Evolutionary conservation across 2,888 invertebrate genomes (phyloP).

Genomic region (Drosophila ochracea): DNA sequence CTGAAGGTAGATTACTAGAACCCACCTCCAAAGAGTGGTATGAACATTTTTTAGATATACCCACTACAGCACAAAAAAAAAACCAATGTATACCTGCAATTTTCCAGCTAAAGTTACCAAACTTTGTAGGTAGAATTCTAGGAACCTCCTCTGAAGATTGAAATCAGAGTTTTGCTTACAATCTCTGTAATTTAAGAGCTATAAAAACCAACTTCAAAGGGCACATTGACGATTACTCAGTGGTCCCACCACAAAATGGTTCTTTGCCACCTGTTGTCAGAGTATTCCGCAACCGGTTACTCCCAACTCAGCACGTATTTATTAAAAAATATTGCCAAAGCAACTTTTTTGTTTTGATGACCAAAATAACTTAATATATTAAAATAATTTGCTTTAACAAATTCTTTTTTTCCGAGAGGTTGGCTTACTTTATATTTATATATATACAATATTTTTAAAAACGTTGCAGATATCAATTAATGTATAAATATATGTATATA

Average conservation of each 20-base stretch:
- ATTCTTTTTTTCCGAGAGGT: background rate
- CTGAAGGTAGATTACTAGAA: background rate
- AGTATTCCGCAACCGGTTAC: background rate
- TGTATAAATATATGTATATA: too few species aligned
- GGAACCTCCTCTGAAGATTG: too few species aligned
- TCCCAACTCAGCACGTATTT: background rate
- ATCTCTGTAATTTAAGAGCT: background rate
- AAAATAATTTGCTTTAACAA: background rate
- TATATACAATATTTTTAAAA: background rate
- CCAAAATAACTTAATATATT: background rate
- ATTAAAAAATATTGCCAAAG: background rate
- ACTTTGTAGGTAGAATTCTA: background rate
- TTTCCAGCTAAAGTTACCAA: background rate
- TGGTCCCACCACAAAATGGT: background rate
- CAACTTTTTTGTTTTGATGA: background rate
- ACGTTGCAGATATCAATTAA: background rate
- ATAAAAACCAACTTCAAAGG: fast-evolving
- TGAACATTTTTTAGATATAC: fast-evolving
- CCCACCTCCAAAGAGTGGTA: background rate
- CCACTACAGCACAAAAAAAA: background rate
- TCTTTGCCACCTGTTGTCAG: background rate
- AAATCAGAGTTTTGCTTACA: background rate
- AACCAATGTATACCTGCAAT: background rate
- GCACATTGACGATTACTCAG: background rate
- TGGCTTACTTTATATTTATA: background rate